These are phyloP conservation scores for Sebastiscus tertius DNA, from an alignment of 2,797 vertebrate genomes.

Conservation along the genomic window DNA sequence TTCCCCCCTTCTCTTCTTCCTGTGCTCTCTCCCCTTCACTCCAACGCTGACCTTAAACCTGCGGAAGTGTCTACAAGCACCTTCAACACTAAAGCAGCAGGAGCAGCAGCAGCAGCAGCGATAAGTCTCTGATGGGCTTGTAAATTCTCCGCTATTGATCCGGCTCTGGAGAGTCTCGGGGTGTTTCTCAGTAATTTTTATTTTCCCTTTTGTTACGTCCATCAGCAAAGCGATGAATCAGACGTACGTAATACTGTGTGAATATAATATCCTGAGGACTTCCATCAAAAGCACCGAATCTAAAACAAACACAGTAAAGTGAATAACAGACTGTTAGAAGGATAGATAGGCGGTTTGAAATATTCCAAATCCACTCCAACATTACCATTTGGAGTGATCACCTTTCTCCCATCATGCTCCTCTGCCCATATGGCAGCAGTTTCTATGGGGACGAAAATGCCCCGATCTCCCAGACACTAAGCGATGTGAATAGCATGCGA, in stretches of 20 bases:
- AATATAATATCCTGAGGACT: constrained; percentile 14
- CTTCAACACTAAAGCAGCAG: constrained; percentile 15
- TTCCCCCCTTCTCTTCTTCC: not conserved
- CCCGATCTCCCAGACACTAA: not conserved
- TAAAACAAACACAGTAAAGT: not conserved
- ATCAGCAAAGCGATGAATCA: constrained; percentile 29
- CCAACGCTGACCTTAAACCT: constrained; percentile 27
- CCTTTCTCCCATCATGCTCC: constrained; percentile 27
- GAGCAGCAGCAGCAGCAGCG: not conserved
- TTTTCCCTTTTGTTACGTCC: constrained; percentile 30
- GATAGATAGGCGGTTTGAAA: not conserved
- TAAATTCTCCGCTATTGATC: constrained; percentile 55
- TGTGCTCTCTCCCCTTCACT: not conserved
- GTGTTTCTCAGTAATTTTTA: constrained; percentile 28
- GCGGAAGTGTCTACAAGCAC: constrained; percentile 29
- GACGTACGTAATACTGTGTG: not conserved
- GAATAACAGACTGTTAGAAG: not conserved
- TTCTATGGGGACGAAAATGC: constrained; percentile 23
- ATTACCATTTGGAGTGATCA: constrained; percentile 2
- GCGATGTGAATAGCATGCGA: not conserved
- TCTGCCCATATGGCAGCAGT: not conserved
- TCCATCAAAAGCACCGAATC: constrained; percentile 2
- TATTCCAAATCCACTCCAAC: not conserved
- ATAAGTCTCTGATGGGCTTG: constrained; percentile 39
- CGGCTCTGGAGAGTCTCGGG: not conserved